Percentiles rank a stretch among this genome's conserved stretches.
Evolutionary conservation across 2,888 invertebrate species (phyloP).

Genomic region (Dicyrtomina minuta): DNA sequence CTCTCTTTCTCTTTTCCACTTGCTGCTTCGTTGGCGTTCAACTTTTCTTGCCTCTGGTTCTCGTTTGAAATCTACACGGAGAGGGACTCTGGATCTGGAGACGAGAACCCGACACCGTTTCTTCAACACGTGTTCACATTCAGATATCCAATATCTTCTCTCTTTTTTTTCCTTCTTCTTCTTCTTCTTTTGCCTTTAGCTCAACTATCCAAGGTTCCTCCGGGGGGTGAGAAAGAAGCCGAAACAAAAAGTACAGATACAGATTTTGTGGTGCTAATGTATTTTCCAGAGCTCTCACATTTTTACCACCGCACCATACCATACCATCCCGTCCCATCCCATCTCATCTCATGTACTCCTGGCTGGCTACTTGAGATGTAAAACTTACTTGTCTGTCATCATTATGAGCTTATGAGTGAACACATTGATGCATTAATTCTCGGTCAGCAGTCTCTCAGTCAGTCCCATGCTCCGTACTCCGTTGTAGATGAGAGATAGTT

Average conservation of each 20-base stretch:
- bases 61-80: not conserved
- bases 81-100: not conserved
- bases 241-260: slow-evolving; percentile 18
- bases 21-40: slow-evolving; percentile 30
- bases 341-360: slow-evolving; percentile 23
- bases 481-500: not conserved
- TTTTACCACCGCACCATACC: slow-evolving; percentile 6
- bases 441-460: not conserved
- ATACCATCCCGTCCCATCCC: not conserved
- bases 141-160: slow-evolving; percentile 30
- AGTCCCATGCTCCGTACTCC: not conserved
- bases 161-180: slow-evolving; percentile 2
- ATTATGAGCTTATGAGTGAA: slow-evolving; percentile 23
- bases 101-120: slow-evolving; percentile 35
- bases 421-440: slow-evolving; percentile 18
- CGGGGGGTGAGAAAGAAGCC: slow-evolving; percentile 29
- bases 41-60: slow-evolving; percentile 11
- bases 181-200: not conserved
- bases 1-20: slow-evolving; percentile 25
- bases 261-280: slow-evolving; percentile 30
- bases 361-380: slow-evolving; percentile 32
- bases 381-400: slow-evolving; percentile 30
- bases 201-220: slow-evolving; percentile 16
- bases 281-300: slow-evolving; percentile 32
- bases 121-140: slow-evolving; percentile 38